These are phyloP conservation scores for Coracopsis vasa DNA, from an alignment of 2,113 vertebrate species.

Conservation along the genomic window DNA sequence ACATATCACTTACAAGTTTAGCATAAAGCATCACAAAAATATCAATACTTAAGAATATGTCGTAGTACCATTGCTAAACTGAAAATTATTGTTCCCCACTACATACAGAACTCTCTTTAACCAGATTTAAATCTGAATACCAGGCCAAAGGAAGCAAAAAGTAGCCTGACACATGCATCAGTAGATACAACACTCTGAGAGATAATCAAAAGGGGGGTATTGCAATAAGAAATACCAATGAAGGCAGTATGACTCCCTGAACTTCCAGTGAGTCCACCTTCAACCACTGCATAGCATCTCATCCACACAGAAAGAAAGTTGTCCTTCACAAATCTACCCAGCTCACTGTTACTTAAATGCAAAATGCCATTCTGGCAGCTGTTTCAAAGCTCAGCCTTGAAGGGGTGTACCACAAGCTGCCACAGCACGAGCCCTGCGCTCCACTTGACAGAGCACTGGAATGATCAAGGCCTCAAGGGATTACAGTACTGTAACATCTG, in stretches of 20 bases:
- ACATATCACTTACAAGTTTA: background rate
- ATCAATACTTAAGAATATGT: background rate
- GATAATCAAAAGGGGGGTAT: rapidly evolving
- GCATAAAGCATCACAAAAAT: background rate
- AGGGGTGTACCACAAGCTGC: background rate
- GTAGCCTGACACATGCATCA: background rate
- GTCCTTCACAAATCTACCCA: background rate
- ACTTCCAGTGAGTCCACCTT: rapidly evolving
- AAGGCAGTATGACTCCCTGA: background rate
- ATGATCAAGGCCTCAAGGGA: background rate
- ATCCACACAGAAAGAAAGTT: background rate
- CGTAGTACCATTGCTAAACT: background rate
- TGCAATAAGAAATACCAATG: background rate
- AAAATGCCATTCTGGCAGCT: background rate
- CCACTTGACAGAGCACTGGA: background rate
- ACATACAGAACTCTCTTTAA: background rate
- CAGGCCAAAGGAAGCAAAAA: background rate
- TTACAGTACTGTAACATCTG: background rate
- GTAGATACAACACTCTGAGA: background rate
- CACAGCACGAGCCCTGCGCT: background rate
- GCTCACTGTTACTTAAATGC: background rate
- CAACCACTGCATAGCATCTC: background rate
- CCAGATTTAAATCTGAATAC: background rate
- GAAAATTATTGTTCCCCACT: background rate
- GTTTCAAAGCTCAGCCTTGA: background rate